Evolutionary conservation across 2,797 vertebrate genomes (phyloP), one percentile per base, ranked within the genome.

Genomic region (Tarsius wallacei): DNA sequence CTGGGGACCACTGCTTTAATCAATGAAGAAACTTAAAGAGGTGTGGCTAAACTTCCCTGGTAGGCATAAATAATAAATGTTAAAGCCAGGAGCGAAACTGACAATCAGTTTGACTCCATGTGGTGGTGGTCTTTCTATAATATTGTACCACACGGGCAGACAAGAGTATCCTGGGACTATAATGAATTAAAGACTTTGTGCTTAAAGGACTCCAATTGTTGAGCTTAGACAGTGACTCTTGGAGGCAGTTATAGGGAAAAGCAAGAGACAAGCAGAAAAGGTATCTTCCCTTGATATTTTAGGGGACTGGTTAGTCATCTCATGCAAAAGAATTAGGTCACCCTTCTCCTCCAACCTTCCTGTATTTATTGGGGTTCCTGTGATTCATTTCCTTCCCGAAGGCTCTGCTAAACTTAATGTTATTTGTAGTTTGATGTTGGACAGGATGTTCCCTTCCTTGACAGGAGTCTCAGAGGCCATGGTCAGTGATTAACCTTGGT

Each of bases 51-150:
- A 84, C 31, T 81, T 55, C 59, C 17, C 63, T 47, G 7, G 31
- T 36, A 83, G 31, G 28, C 47, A 80, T 24, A 95, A 26, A 61
- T 17, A 96, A 26, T 87, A 94, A 84, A 76, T 33, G 36, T 76
- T 64, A 87, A 81, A 96, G 26, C 49, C 21, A 31, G 26, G 51
- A 86, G 57, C 77, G 73, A 87, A 78, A 90, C 22, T 51, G 31
- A 15, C 42, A 3, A 70, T 31, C 16, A 53, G 21, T 70, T 85
- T 82, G 24, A 77, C 22, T 82, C 24, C 3, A 19, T 51, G 15
- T 31, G 77, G 31, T 31, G 77, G 31, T 24, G 64, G 63, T 71
- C 57, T 49, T 80, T 95, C 47, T n/a, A 70, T 1, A 5, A n/a
- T 21, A 33, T 28, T 70, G 24, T 21, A 63, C 24, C 5, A 5